These are phyloP conservation scores for Orchestes rusci DNA, from an alignment of 2,888 invertebrate genomes.

Conservation along the genomic window DNA sequence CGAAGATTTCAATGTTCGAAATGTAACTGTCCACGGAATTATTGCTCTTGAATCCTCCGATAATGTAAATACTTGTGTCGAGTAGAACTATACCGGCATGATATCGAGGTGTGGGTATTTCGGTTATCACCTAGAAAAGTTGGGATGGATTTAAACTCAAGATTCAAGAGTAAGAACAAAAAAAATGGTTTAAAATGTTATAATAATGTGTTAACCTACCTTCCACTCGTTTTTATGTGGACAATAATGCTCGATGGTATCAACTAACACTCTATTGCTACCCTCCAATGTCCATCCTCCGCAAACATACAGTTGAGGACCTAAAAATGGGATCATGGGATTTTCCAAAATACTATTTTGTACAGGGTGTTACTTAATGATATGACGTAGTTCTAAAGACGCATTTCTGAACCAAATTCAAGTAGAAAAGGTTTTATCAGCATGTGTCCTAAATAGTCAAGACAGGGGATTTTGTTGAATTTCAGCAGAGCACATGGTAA, in stretches of 20 bases:
- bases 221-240: conserved; percentile 52
- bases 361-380: no score
- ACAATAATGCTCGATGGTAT: conserved; percentile 60
- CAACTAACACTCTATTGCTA: conserved; percentile 43
- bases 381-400: no score
- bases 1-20: conserved; percentile 59
- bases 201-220: conserved; percentile 17
- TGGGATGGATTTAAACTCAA: neutral
- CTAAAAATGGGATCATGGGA: no score
- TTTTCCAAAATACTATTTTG: no score
- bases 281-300: conserved; percentile 59
- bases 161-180: neutral
- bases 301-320: conserved; percentile 53
- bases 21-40: conserved; percentile 61
- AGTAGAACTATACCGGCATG: conserved; percentile 61
- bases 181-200: neutral
- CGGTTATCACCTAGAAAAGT: conserved; percentile 45
- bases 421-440: no score
- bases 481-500: no score
- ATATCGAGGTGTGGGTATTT: conserved; percentile 58
- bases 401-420: no score
- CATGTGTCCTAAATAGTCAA: no score
- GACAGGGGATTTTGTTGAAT: no score
- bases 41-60: conserved; percentile 62
- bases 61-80: conserved; percentile 55